Evolutionary conservation across 2,888 invertebrate genomes (phyloP), one percentile per base, ranked within the genome.

Genomic region (Catonia carolina): DNA sequence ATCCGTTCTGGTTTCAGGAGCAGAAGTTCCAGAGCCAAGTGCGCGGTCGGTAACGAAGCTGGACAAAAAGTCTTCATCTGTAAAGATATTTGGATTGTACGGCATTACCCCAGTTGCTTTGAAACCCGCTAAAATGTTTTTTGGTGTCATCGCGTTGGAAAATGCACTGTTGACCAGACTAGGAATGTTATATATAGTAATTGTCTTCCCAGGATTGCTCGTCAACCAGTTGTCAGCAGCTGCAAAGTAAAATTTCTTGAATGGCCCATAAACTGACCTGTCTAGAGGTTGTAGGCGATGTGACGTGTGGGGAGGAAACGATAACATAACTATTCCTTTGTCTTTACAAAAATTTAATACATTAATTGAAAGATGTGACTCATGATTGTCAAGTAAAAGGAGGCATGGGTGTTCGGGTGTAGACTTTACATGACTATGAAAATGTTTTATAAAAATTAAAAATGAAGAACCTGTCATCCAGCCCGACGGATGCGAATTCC

Each of bases 281-380:
- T 64, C 65, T 22, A 67, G 47, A 23, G 67, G 68, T 59, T 69
- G 67, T n/a, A 67, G 50, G 53, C 64, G 64, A 50, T 69, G 66
- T 17, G 62, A 60, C 54, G 65, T 67, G 52, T 69, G 67, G 5
- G 67, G 68, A 17, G 68, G 67, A 56, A 70, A 63, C 2, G 67
- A 64, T 15, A 68, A 51, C 54, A 69, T 55, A 15, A 65, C 57
- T 37, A 70, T 63, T 6, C 68, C 67, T 60, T 67, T 64, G 31
- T 63, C 65, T 61, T 65, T 67, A 35, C 64, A 65, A 62, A 62
- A 59, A 60, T 64, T 50, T 37, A 64, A 53, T 37, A 39, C 60
- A 36, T 55, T 53, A 4, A 65, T 20, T 12, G 55, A 51, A 22
- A 60, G 37, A 45, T 64, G 63, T 15, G 56, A 60, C 15, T 65